Evolutionary conservation across 2,113 vertebrate genomes (phyloP).

Genomic region (Microtus richardsoni): DNA sequence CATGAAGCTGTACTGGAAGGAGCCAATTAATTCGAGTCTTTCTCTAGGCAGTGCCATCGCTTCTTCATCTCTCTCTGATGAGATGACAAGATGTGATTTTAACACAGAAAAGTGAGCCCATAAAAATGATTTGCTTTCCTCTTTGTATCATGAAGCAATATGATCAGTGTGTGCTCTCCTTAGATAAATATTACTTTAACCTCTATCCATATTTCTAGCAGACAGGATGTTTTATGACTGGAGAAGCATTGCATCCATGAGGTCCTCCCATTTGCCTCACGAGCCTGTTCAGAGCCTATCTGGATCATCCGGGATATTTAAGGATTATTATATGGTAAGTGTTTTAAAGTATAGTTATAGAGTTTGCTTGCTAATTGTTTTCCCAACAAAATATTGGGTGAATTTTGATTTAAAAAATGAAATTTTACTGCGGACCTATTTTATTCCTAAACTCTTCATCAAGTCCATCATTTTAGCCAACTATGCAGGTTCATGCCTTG

Average conservation of each 20-base stretch:
- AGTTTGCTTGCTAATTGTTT: neutral
- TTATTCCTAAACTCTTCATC: neutral
- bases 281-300: neutral
- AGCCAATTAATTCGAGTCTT: conserved; percentile 40
- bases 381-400: neutral
- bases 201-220: conserved; percentile 61
- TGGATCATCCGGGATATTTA: neutral
- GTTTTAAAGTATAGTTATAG: conserved; percentile 16
- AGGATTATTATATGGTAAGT: conserved; percentile 50
- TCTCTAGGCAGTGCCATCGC: neutral
- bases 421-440: neutral
- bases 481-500: neutral
- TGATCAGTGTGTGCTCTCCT: conserved; percentile 42
- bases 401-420: conserved; percentile 26
- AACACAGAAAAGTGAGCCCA: conserved; percentile 40
- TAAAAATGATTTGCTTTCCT: conserved; percentile 67
- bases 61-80: conserved; percentile 56
- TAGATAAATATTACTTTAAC: conserved; percentile 76
- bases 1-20: neutral
- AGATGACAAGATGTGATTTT: conserved; percentile 68
- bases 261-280: rapidly evolving
- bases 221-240: conserved; percentile 63
- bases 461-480: neutral
- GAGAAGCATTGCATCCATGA: conserved; percentile 63
- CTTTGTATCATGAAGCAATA: conserved; percentile 53